These are phyloP conservation scores for Venustaconcha ellipsiformis DNA, from an alignment of 1,140 invertebrate genomes.

Conservation along the genomic window DNA sequence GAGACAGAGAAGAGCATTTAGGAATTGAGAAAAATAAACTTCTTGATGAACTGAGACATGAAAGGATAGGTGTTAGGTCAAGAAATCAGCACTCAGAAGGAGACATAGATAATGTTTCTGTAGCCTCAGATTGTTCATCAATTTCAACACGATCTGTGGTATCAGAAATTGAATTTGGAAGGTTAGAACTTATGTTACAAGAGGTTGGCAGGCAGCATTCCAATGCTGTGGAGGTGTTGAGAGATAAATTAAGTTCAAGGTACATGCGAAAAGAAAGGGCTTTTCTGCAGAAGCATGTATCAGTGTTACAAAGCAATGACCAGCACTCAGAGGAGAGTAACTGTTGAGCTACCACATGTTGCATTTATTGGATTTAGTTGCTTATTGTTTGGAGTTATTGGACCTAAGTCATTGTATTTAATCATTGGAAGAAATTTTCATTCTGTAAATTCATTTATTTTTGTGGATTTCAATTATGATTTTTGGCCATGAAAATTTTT, in stretches of 20 bases:
- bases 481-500: no score
- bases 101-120: constrained; percentile 25
- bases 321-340: no score
- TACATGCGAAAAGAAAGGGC: constrained; percentile 18
- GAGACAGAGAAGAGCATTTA: constrained; percentile 54
- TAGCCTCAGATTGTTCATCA: constrained; percentile 14
- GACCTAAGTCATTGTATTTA: no score
- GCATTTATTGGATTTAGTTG: no score
- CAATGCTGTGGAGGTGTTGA: constrained; percentile 48
- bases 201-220: constrained; percentile 46
- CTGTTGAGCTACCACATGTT: no score
- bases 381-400: no score
- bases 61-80: not conserved
- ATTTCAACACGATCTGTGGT: constrained; percentile 6
- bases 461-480: no score
- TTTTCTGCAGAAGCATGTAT: constrained; percentile 4
- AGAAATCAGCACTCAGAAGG: constrained; percentile 10
- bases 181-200: constrained; percentile 36
- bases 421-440: no score
- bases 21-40: constrained; percentile 54
- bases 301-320: no score
- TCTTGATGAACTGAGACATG: constrained; percentile 47
- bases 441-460: no score
- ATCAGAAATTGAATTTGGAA: constrained; percentile 22
- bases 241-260: constrained; percentile 44